A percentile compares a stretch with the other conserved stretches of the same genome.
These are phyloP conservation scores for Hetaerina americana DNA, from an alignment of 1,140 invertebrate species.

Conservation along the genomic window DNA sequence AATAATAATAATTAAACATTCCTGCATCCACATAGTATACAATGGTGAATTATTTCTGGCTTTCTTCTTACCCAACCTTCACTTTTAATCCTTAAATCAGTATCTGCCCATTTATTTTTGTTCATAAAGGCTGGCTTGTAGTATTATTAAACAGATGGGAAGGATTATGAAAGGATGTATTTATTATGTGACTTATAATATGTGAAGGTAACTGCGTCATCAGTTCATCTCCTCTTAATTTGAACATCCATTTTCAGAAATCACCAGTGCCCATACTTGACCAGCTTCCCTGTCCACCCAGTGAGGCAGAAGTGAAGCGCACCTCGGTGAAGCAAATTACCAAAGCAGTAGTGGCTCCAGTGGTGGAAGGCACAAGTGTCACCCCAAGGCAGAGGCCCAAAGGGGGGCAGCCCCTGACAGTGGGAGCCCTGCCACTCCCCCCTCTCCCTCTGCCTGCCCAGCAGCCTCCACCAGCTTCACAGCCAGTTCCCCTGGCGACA, in stretches of 20 bases:
- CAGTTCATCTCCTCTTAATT: background rate
- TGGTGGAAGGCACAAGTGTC: conserved; percentile 64
- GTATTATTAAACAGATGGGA: too few species aligned
- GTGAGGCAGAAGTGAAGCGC: conserved; percentile 50
- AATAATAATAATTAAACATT: too few species aligned
- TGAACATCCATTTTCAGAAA: conserved; percentile 37
- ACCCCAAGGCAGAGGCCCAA: conserved; percentile 75
- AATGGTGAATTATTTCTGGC: too few species aligned
- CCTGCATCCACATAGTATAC: too few species aligned
- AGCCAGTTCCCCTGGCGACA: background rate
- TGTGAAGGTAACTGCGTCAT: too few species aligned
- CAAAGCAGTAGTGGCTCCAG: conserved; percentile 25
- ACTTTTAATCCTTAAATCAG: too few species aligned
- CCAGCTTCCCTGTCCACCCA: conserved; percentile 44
- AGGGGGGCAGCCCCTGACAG: conserved; percentile 17
- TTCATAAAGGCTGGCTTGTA: too few species aligned
- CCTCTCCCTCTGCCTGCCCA: conserved; percentile 22
- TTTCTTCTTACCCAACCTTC: too few species aligned
- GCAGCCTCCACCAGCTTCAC: background rate
- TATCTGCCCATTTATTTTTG: too few species aligned
- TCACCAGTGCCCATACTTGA: conserved; percentile 46
- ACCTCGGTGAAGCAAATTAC: conserved; percentile 35
- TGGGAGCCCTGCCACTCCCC: conserved; percentile 25
- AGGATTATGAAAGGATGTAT: too few species aligned
- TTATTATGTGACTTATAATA: too few species aligned